phyloP scores from a whole-genome alignment of 1,140 invertebrate species.

The Penaeus chinensis region DNA sequence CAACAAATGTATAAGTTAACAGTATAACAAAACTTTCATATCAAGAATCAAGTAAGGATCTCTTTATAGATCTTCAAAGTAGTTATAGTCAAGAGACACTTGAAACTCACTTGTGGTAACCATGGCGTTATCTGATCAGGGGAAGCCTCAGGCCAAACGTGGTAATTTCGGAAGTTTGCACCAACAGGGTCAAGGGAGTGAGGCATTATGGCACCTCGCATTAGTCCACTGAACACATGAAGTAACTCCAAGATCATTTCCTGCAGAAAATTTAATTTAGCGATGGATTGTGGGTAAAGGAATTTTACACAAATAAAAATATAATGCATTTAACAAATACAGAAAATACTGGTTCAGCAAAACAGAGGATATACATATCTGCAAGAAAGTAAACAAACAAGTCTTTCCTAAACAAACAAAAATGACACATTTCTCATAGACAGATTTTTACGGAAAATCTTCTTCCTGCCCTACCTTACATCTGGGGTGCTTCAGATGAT shows the following conservation, averaged over 20 bases:
- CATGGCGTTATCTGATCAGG: slow-evolving; percentile 58
- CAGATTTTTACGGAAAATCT: slow-evolving; percentile 11
- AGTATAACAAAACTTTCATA: background rate
- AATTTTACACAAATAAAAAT: background rate
- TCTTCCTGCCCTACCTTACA: slow-evolving; percentile 75
- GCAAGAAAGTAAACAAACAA: too few relatives aligned
- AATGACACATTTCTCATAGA: too few relatives aligned
- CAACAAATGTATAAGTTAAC: background rate
- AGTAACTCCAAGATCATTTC: slow-evolving; percentile 78
- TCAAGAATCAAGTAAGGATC: too few relatives aligned
- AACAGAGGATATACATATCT: too few relatives aligned
- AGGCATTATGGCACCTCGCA: slow-evolving; percentile 77
- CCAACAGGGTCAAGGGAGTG: slow-evolving; percentile 70
- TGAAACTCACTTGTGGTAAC: slow-evolving; percentile 47
- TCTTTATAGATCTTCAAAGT: too few relatives aligned
- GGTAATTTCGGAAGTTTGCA: slow-evolving; percentile 67
- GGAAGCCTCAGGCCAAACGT: slow-evolving; percentile 65
- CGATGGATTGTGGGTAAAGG: background rate
- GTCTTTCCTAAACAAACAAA: too few relatives aligned
- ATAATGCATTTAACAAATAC: too few relatives aligned
- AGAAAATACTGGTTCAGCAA: too few relatives aligned
- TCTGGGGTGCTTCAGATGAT: slow-evolving; percentile 76
- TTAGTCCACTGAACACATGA: slow-evolving; percentile 75
- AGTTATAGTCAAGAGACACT: too few relatives aligned
- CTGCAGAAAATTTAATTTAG: slow-evolving; percentile 63